phyloP scores from a whole-genome alignment of 2,113 vertebrate species.

The Halichoeres trimaculatus region DNA sequence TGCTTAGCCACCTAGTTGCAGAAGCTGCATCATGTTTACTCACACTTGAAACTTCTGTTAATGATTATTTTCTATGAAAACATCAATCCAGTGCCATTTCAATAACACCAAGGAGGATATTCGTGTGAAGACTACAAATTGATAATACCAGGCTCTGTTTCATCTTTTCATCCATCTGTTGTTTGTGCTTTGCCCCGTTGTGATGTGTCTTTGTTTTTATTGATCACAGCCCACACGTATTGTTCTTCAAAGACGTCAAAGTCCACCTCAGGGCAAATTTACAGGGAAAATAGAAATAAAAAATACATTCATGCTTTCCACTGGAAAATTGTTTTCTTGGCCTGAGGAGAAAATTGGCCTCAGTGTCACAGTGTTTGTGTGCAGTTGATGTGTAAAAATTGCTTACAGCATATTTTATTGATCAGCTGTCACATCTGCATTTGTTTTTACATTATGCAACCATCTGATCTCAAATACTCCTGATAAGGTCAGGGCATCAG shows the following conservation, averaged over 20 bases:
- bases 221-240: neutral
- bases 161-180: neutral
- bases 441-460: constrained; percentile 8
- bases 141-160: neutral
- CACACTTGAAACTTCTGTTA: no score
- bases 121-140: neutral
- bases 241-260: constrained; percentile 1
- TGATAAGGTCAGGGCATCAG: constrained; percentile 39
- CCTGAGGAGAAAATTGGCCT: neutral
- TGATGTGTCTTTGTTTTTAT: neutral
- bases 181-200: neutral
- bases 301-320: neutral
- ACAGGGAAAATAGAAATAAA: neutral
- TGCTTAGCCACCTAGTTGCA: neutral
- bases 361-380: neutral
- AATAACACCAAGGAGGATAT: neutral
- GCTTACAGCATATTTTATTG: neutral
- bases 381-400: neutral
- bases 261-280: neutral
- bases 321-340: constrained; percentile 3
- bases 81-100: neutral
- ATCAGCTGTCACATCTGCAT: constrained; percentile 5
- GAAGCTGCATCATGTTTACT: neutral
- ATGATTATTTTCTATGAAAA: no score
- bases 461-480: constrained; percentile 45